These are phyloP conservation scores for Eupeodes luniger DNA, from an alignment of 2,888 invertebrate species.

Conservation along the genomic window DNA sequence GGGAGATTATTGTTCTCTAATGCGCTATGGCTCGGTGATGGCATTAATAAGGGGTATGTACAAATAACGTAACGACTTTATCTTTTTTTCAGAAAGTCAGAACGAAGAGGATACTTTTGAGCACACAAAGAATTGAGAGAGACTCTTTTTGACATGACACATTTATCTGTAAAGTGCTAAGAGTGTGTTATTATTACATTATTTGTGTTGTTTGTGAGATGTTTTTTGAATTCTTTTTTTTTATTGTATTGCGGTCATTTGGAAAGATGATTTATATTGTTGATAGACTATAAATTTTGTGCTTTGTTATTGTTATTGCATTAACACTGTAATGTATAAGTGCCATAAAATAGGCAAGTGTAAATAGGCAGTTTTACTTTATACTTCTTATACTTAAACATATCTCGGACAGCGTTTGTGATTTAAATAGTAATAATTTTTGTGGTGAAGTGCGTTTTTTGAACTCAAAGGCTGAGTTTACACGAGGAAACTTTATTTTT, in stretches of 20 bases:
- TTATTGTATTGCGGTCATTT: conserved; percentile 53
- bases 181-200: conserved; percentile 59
- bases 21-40: background rate
- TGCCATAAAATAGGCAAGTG: conserved; percentile 23
- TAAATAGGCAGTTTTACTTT: background rate
- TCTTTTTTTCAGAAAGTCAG: conserved; percentile 20
- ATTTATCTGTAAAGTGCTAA: conserved; percentile 44
- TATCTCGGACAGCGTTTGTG: background rate
- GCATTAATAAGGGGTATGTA: background rate
- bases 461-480: no score
- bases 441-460: background rate
- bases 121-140: conserved; percentile 21
- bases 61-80: conserved; percentile 50
- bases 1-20: conserved; percentile 7
- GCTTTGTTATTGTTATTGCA: background rate
- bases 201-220: conserved; percentile 66
- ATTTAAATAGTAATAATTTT: background rate
- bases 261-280: conserved; percentile 63
- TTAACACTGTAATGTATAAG: conserved; percentile 1
- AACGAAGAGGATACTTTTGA: conserved; percentile 10
- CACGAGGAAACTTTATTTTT: no score
- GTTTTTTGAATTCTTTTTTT: conserved; percentile 36
- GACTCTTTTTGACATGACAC: conserved; percentile 60
- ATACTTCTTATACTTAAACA: background rate
- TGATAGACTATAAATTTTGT: background rate